These are phyloP conservation scores for Platygyra sinensis DNA, from an alignment of 64 coral and sea anemone species.

Conservation along the genomic window DNA sequence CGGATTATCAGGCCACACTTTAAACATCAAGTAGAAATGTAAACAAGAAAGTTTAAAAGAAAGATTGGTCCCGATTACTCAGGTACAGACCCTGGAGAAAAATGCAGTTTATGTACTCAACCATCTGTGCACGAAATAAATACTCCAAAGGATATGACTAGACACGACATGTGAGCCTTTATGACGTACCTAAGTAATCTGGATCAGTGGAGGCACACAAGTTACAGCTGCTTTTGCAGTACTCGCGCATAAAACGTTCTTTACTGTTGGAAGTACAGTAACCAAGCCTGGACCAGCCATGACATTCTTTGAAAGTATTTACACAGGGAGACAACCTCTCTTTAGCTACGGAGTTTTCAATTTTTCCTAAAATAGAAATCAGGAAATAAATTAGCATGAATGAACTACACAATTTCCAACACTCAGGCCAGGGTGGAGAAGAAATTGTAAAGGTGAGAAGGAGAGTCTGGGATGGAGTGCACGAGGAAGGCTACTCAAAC, in stretches of 20 bases:
- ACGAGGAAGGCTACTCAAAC: no score
- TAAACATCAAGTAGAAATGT: no score
- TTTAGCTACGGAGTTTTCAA: background rate
- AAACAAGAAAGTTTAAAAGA: no score
- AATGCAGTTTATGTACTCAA: background rate
- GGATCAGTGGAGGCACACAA: background rate
- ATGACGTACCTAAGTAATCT: constrained; percentile 24
- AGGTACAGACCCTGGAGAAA: background rate
- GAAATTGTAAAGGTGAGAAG: no score
- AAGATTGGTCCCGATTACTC: no score
- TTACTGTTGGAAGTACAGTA: constrained; percentile 39
- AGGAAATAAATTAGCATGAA: background rate
- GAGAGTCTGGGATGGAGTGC: no score
- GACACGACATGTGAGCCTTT: background rate
- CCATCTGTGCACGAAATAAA: no score
- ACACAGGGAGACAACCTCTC: constrained; percentile 4
- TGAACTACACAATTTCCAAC: no score
- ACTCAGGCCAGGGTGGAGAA: no score
- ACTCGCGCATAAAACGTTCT: constrained; percentile 43
- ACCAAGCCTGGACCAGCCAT: constrained; percentile 48
- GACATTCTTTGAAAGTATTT: constrained; percentile 40
- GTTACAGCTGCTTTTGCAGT: constrained; percentile 61
- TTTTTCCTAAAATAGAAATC: background rate
- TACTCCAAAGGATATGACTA: no score
- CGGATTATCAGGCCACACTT: no score